Evolutionary conservation across 2,888 invertebrate genomes (phyloP).

Genomic region (Pyralis farinalis): DNA sequence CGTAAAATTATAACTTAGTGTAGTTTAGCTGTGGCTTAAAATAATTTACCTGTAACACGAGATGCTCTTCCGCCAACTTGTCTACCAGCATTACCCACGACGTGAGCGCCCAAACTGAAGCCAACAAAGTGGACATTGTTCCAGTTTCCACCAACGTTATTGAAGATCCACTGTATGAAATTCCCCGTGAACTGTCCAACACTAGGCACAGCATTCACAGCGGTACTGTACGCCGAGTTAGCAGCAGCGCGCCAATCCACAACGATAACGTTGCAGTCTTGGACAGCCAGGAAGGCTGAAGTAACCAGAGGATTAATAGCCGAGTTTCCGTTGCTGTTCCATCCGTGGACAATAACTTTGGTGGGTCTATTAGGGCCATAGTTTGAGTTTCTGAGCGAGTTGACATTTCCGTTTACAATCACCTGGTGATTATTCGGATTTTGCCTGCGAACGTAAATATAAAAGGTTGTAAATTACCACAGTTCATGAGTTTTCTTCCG

Average conservation of each 20-base stretch:
- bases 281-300: slow-evolving; percentile 31
- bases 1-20: no score
- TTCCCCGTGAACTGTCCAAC: slow-evolving; percentile 30
- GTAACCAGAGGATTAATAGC: slow-evolving; percentile 31
- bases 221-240: slow-evolving; percentile 14
- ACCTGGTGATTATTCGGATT: slow-evolving; percentile 34
- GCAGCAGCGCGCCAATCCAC: slow-evolving; percentile 41
- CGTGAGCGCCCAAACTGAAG: slow-evolving; percentile 54
- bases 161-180: slow-evolving; percentile 40
- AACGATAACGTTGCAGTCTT: slow-evolving; percentile 42
- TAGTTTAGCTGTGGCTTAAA: no score
- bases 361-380: slow-evolving; percentile 30
- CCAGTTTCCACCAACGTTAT: slow-evolving; percentile 38
- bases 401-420: slow-evolving; percentile 30
- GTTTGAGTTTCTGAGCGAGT: slow-evolving; percentile 35
- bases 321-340: slow-evolving; percentile 34
- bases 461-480: no score
- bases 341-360: slow-evolving; percentile 43
- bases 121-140: slow-evolving; percentile 47
- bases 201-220: slow-evolving; percentile 22
- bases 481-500: no score
- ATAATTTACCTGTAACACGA: slow-evolving; percentile 33
- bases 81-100: slow-evolving; percentile 45
- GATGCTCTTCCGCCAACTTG: slow-evolving; percentile 23
- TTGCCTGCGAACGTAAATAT: slow-evolving; percentile 5